Evolutionary conservation across 1,140 invertebrate species (phyloP).

Genomic region (Drosophila asahinai): DNA sequence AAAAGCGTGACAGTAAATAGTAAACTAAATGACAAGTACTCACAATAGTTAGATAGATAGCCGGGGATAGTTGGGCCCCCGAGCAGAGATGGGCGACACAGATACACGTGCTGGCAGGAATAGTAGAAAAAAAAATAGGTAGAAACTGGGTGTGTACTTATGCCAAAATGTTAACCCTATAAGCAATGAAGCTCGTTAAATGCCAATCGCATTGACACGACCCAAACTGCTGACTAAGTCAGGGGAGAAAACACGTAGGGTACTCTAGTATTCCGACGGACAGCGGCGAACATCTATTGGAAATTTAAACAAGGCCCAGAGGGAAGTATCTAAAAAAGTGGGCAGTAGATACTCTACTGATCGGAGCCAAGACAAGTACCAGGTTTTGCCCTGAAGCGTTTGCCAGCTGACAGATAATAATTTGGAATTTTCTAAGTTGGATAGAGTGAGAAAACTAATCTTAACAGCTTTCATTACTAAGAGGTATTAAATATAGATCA

Average conservation of each 20-base stretch:
- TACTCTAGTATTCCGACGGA: slow-evolving; percentile 30
- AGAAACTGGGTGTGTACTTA: slow-evolving; percentile 71
- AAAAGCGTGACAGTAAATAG: slow-evolving; percentile 81
- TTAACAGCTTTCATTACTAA: neutral
- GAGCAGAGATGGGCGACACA: slow-evolving; percentile 58
- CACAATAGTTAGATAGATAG: slow-evolving; percentile 75
- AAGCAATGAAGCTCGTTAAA: slow-evolving; percentile 72
- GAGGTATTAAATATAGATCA: neutral
- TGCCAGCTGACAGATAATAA: neutral
- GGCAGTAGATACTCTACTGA: slow-evolving; percentile 10
- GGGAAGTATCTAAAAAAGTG: slow-evolving; percentile 14
- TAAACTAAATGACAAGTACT: slow-evolving; percentile 82
- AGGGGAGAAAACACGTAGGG: slow-evolving; percentile 23
- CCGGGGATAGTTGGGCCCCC: slow-evolving; percentile 49
- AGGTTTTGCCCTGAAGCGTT: neutral
- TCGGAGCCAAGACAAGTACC: neutral
- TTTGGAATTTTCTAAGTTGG: no score
- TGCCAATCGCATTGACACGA: slow-evolving; percentile 79
- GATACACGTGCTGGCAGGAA: slow-evolving; percentile 54
- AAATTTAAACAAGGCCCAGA: slow-evolving; percentile 41
- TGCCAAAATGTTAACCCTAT: slow-evolving; percentile 79
- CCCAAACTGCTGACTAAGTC: slow-evolving; percentile 71
- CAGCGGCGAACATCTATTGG: slow-evolving; percentile 47
- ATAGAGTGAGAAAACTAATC: neutral
- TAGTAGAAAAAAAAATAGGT: slow-evolving; percentile 23